Conservation (phyloP, 2,888 invertebrate species). For the Adelphocoris suturalis region DNA sequence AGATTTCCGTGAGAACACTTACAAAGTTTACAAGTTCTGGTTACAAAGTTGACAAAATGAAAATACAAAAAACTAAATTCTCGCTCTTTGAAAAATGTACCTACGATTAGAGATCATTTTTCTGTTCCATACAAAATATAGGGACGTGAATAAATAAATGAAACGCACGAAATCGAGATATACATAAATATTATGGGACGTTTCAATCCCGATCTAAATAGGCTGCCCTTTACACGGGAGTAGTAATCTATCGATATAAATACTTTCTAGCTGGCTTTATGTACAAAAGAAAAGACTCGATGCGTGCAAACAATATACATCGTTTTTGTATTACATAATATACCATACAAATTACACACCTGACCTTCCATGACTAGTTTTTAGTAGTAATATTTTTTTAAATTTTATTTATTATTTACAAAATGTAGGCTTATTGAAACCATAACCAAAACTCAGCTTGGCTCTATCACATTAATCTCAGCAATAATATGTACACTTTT, state of each 20-base stretch:
- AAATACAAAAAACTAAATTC: neutral
- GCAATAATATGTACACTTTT: slow-evolving; percentile 65
- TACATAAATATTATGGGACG: neutral
- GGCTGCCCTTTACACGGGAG: slow-evolving; percentile 30
- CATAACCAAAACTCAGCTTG: slow-evolving; percentile 73
- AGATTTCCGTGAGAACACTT: slow-evolving; percentile 32
- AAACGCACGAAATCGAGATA: slow-evolving; percentile 11
- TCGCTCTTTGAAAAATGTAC: slow-evolving; percentile 25
- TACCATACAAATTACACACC: slow-evolving; percentile 54
- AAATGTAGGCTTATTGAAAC: slow-evolving; percentile 75
- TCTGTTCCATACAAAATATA: neutral
- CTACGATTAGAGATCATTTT: slow-evolving; percentile 35
- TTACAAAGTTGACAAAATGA: slow-evolving; percentile 1
- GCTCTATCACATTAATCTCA: slow-evolving; percentile 70
- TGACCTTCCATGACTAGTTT: slow-evolving; percentile 66
- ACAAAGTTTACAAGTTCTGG: slow-evolving; percentile 16
- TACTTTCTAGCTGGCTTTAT: slow-evolving; percentile 54
- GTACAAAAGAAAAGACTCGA: slow-evolving; percentile 53
- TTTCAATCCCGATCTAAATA: neutral
- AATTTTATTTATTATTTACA: slow-evolving; percentile 57
- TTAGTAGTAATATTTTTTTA: slow-evolving; percentile 56
- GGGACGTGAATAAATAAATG: slow-evolving; percentile 6
- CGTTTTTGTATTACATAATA: slow-evolving; percentile 11
- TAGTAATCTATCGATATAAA: slow-evolving; percentile 58
- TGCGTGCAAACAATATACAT: slow-evolving; percentile 37